phyloP scores from a whole-genome alignment of 2,888 invertebrate genomes.

The Heteropelma amictum region DNA sequence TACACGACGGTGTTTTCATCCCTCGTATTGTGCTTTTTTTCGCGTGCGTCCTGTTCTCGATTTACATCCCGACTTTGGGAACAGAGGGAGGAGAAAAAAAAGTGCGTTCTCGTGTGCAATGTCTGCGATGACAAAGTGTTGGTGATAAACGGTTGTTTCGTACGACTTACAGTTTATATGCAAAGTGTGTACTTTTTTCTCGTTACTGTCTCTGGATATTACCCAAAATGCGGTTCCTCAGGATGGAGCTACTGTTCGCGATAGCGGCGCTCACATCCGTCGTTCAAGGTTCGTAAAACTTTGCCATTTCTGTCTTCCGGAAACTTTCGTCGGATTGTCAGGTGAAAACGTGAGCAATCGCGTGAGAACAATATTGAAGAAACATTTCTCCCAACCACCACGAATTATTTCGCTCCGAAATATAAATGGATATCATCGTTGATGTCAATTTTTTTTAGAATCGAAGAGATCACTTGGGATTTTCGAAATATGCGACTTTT shows the following conservation, averaged over 20 bases:
- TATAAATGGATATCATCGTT: too few species aligned
- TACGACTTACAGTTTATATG: conserved; percentile 42
- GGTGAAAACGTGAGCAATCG: too few species aligned
- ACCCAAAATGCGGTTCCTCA: conserved; percentile 61
- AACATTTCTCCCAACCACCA: too few species aligned
- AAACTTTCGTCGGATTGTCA: neutral
- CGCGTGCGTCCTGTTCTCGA: neutral
- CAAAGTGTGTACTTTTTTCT: conserved; percentile 24
- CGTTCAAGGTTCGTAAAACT: conserved; percentile 61
- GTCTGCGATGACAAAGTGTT: conserved; percentile 60
- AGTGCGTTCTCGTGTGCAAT: conserved; percentile 37
- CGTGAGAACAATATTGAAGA: too few species aligned
- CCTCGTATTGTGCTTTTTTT: neutral
- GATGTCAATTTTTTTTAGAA: too few species aligned
- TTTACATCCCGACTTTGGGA: neutral
- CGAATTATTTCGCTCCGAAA: too few species aligned
- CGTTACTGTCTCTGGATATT: conserved; percentile 58
- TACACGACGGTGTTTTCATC: too few species aligned
- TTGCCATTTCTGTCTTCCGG: neutral
- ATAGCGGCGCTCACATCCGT: conserved; percentile 50
- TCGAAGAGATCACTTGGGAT: too few species aligned
- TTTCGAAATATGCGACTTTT: too few species aligned
- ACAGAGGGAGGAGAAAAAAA: conserved; percentile 4
- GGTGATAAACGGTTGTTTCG: conserved; percentile 58
- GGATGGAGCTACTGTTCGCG: conserved; percentile 55